A percentile compares a stretch with the other conserved stretches of the same genome.
Evolutionary conservation across 2,888 invertebrate species (phyloP).

Genomic region (Vannuccia rotundouncinata): DNA sequence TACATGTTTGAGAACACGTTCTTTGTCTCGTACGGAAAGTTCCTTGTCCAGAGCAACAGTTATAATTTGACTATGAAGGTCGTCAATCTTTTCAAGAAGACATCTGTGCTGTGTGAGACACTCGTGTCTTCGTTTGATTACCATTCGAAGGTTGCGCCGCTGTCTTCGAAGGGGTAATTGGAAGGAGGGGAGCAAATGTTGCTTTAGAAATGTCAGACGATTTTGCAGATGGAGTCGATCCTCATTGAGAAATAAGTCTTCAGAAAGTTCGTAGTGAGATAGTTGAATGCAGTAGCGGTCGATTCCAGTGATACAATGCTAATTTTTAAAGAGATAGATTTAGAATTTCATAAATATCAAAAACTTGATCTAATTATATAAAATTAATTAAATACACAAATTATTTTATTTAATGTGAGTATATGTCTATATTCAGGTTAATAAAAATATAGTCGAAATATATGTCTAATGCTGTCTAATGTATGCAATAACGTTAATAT

Average conservation of each 20-base stretch:
- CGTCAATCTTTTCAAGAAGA: neutral
- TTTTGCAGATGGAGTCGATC: neutral
- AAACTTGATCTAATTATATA: too few species aligned
- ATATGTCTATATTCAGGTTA: too few species aligned
- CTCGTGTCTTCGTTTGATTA: neutral
- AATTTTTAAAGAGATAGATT: neutral
- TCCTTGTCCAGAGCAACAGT: neutral
- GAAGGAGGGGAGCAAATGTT: neutral
- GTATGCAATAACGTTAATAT: too few species aligned
- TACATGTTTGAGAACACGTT: neutral
- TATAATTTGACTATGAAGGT: neutral
- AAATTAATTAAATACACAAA: too few species aligned
- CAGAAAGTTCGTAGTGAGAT: neutral
- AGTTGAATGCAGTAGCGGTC: neutral
- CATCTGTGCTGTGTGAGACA: neutral
- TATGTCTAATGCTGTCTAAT: too few species aligned
- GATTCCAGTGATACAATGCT: neutral
- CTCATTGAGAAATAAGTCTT: neutral
- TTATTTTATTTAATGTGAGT: too few species aligned
- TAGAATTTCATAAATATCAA: neutral
- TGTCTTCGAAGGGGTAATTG: neutral
- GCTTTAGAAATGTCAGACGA: neutral
- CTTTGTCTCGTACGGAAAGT: neutral
- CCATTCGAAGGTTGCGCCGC: neutral
- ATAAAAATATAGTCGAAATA: too few species aligned